Evolutionary conservation across 2,113 vertebrate genomes (phyloP).

Genomic region (Steatornis caripensis): DNA sequence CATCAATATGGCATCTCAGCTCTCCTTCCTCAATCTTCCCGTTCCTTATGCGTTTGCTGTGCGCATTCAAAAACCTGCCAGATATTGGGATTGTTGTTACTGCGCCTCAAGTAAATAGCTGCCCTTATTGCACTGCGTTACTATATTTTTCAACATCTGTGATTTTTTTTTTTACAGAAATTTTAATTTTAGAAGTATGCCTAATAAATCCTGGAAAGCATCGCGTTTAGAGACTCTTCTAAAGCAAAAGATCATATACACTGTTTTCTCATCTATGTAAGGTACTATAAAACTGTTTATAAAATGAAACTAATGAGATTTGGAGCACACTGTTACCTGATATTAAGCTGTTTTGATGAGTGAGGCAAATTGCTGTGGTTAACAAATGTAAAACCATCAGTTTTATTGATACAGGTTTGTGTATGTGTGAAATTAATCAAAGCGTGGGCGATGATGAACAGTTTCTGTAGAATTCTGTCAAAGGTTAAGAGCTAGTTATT

Average conservation of each 20-base stretch:
- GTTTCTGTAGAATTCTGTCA: slow-evolving; percentile 99
- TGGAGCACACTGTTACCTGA: slow-evolving; percentile 88
- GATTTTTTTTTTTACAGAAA: not conserved
- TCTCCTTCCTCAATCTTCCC: not conserved
- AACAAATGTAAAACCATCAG: slow-evolving; percentile 94
- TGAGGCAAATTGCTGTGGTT: slow-evolving; percentile 89
- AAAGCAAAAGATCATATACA: slow-evolving; percentile 54
- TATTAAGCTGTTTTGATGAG: slow-evolving; percentile 90
- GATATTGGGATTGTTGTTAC: not conserved
- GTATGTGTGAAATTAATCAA: slow-evolving; percentile 98
- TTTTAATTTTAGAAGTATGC: slow-evolving; percentile 59
- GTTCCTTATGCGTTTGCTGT: not conserved
- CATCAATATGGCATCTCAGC: slow-evolving; percentile 47
- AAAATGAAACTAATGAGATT: slow-evolving; percentile 96
- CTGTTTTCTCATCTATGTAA: slow-evolving; percentile 78
- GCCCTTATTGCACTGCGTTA: not conserved
- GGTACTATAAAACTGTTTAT: slow-evolving; percentile 91
- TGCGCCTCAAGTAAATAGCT: slow-evolving; percentile 41
- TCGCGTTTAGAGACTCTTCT: slow-evolving; percentile 47
- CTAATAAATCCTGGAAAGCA: slow-evolving; percentile 33
- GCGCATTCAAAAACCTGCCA: not conserved
- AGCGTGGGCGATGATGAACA: slow-evolving; percentile 99
- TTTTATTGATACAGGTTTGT: slow-evolving; percentile 92
- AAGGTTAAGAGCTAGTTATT: slow-evolving; percentile 99
- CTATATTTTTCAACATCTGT: slow-evolving; percentile 32